Conservation (phyloP, 2,113 vertebrate species). For the Ptychochromis oligacanthus region DNA sequence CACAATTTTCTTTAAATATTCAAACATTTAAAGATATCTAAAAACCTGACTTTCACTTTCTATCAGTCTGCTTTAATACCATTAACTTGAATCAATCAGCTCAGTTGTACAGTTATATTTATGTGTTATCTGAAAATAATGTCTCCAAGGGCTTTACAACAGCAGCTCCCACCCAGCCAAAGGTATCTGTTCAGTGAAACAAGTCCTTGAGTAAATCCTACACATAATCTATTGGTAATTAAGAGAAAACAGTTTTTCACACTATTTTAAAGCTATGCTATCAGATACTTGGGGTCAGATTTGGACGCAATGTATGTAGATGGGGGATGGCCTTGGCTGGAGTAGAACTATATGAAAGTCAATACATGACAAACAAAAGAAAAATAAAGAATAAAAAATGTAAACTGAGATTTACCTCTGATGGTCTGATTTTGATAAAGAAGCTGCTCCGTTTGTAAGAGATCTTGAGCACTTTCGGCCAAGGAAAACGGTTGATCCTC, state of each 20-base stretch:
- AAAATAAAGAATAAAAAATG: neutral
- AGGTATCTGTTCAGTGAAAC: neutral
- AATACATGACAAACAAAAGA: neutral
- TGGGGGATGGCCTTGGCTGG: neutral
- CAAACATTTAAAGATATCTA: neutral
- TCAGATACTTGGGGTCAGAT: no score
- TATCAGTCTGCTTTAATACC: neutral
- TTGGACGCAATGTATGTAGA: neutral
- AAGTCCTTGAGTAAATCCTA: neutral
- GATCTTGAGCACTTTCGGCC: constrained; percentile 98
- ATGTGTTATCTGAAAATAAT: neutral
- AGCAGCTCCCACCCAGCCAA: neutral
- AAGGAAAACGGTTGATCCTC: constrained; percentile 94
- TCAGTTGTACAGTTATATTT: neutral
- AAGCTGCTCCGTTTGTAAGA: constrained; percentile 97
- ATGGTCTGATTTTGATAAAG: constrained; percentile 93
- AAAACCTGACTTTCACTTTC: neutral
- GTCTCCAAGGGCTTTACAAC: no score
- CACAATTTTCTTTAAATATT: neutral
- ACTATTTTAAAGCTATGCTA: neutral
- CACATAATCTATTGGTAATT: neutral
- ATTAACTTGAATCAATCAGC: neutral
- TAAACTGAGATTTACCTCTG: constrained; percentile 82
- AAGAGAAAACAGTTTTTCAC: neutral
- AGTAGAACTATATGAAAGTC: neutral